Evolutionary conservation across 2,797 vertebrate genomes (phyloP).

Genomic region (Chromobotia macracanthus): DNA sequence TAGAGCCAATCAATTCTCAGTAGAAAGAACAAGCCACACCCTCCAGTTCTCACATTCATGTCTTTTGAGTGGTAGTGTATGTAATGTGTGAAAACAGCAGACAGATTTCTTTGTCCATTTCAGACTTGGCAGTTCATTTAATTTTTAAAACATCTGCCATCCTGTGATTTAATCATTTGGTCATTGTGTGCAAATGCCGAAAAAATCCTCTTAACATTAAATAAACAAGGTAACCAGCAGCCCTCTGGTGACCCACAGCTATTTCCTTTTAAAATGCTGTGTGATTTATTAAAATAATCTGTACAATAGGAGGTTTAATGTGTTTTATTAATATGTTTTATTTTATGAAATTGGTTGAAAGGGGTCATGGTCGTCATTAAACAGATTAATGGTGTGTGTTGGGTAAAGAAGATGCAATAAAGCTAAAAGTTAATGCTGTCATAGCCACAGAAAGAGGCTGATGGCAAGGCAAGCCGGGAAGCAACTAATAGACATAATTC

Average conservation of each 20-base stretch:
- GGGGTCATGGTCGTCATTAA: conserved; percentile 81
- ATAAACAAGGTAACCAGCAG: conserved; percentile 67
- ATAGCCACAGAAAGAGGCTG: conserved; percentile 69
- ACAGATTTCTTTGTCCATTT: neutral
- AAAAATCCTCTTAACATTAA: conserved; percentile 62
- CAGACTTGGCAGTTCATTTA: neutral
- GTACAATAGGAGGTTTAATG: conserved; percentile 80
- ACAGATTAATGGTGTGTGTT: conserved; percentile 79
- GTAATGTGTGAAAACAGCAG: neutral
- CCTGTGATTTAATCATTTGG: conserved; percentile 48
- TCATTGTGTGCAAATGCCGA: conserved; percentile 15
- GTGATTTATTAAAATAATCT: conserved; percentile 72
- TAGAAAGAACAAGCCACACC: too few species aligned
- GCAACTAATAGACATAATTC: conserved; percentile 79
- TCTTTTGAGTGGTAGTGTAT: neutral
- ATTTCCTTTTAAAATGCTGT: conserved; percentile 75
- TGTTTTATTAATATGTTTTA: conserved; percentile 82
- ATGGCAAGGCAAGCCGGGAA: conserved; percentile 71
- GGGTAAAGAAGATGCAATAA: conserved; percentile 83
- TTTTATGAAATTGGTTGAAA: conserved; percentile 84
- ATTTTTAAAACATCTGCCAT: conserved; percentile 12
- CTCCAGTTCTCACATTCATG: neutral
- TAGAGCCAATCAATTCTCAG: too few species aligned
- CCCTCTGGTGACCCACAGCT: conserved; percentile 66
- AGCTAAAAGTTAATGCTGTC: conserved; percentile 81